phyloP scores from a whole-genome alignment of 2,113 vertebrate species.

The Heliornis fulica region DNA sequence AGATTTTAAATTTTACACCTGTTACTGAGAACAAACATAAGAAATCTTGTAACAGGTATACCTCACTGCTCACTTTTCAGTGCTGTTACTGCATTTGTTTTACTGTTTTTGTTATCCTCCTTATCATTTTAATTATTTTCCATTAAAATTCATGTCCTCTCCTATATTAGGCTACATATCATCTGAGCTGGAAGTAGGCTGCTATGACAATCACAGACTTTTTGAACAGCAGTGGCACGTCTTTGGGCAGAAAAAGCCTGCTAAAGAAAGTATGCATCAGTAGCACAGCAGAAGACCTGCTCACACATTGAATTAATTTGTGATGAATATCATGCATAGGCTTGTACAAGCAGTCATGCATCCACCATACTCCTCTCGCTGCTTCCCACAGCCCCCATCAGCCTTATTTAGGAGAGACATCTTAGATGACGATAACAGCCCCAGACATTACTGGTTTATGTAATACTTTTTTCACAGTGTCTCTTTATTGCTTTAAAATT shows the following conservation, averaged over 20 bases:
- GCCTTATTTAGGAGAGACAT: not conserved
- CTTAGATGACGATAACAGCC: not conserved
- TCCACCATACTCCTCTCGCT: not conserved
- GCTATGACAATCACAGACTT: not conserved
- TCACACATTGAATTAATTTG: not conserved
- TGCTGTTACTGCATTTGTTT: not conserved
- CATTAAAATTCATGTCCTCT: not conserved
- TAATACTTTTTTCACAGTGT: not conserved
- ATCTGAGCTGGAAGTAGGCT: not conserved
- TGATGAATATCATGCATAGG: not conserved
- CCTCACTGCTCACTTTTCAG: not conserved
- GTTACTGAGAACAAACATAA: not conserved
- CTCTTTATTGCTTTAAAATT: not conserved
- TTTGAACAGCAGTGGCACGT: not conserved
- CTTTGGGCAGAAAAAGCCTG: not conserved
- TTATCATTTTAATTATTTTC: not conserved
- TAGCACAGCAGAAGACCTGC: not conserved
- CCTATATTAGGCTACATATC: not conserved
- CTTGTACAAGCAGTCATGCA: not conserved
- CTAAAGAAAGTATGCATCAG: not conserved
- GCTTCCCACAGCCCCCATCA: not conserved
- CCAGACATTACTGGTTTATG: rapidly evolving
- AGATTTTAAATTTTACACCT: not conserved
- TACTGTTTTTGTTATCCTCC: not conserved
- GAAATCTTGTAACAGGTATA: not conserved